Evolutionary conservation across 2,797 vertebrate genomes (phyloP).

Genomic region (Sebastes diaconus): DNA sequence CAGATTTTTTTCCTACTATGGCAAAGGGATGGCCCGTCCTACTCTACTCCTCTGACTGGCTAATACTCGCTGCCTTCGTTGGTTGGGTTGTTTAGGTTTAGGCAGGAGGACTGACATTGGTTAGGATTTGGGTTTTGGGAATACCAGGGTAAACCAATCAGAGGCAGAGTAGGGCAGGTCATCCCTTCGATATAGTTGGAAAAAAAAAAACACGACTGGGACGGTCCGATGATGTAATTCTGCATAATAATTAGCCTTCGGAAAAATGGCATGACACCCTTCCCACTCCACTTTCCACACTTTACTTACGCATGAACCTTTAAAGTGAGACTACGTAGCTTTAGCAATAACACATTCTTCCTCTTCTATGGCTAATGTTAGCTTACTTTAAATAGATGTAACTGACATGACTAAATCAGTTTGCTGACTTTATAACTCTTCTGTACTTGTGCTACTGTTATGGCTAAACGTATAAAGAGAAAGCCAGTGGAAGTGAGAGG

Average conservation of each 20-base stretch:
- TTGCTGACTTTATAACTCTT: background rate
- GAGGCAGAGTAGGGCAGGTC: background rate
- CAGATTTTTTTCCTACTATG: background rate
- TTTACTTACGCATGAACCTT: background rate
- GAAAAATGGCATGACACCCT: background rate
- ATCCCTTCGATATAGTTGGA: background rate
- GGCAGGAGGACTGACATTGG: background rate
- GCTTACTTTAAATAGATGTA: background rate
- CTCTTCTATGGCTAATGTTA: background rate
- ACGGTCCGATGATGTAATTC: background rate
- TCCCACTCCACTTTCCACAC: background rate
- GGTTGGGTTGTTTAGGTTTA: background rate
- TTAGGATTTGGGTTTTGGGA: background rate
- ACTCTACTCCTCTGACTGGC: background rate
- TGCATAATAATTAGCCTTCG: background rate
- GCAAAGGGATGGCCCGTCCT: background rate
- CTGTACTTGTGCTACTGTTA: background rate
- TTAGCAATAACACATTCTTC: background rate
- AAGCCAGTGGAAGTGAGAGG: background rate
- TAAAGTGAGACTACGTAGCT: background rate
- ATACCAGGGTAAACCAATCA: background rate
- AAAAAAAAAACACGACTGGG: background rate
- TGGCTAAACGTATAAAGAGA: background rate
- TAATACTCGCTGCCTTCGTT: background rate
- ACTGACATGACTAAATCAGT: background rate